These are phyloP conservation scores for Triplophysa rosa DNA, from an alignment of 2,113 vertebrate genomes.

Conservation along the genomic window DNA sequence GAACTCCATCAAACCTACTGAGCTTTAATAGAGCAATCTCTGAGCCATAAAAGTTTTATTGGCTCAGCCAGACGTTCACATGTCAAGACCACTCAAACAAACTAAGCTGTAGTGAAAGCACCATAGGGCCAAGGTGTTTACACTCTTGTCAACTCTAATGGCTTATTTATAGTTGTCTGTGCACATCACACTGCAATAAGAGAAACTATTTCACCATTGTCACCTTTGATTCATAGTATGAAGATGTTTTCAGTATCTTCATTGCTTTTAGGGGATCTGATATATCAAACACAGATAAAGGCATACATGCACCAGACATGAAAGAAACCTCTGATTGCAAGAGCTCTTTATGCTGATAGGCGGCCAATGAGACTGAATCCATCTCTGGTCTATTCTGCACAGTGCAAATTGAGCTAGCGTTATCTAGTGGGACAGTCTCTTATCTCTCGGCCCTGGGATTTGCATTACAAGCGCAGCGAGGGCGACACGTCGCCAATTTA, in stretches of 20 bases:
- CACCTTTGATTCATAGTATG: neutral
- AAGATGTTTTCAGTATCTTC: neutral
- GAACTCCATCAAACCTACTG: too few species aligned
- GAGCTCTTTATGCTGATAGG: constrained; percentile 11
- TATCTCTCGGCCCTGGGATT: constrained; percentile 7
- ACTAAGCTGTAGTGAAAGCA: too few species aligned
- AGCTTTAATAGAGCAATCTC: too few species aligned
- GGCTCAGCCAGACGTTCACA: neutral
- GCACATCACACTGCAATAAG: neutral
- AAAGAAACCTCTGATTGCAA: constrained; percentile 31
- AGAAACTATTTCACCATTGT: neutral
- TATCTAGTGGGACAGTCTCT: constrained; percentile 16
- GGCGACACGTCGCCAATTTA: constrained; percentile 5
- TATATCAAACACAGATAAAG: neutral
- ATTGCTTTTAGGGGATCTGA: constrained; percentile 15
- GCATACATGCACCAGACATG: neutral
- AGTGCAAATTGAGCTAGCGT: constrained; percentile 8
- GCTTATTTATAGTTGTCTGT: neutral
- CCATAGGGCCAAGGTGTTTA: neutral
- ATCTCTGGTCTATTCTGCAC: neutral
- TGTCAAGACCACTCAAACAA: neutral
- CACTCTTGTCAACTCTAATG: neutral
- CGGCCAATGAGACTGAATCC: neutral
- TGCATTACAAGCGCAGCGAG: neutral
- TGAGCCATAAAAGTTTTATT: too few species aligned